phyloP scores from a whole-genome alignment of 2,113 vertebrate genomes.

The Terrapene triunguis region DNA sequence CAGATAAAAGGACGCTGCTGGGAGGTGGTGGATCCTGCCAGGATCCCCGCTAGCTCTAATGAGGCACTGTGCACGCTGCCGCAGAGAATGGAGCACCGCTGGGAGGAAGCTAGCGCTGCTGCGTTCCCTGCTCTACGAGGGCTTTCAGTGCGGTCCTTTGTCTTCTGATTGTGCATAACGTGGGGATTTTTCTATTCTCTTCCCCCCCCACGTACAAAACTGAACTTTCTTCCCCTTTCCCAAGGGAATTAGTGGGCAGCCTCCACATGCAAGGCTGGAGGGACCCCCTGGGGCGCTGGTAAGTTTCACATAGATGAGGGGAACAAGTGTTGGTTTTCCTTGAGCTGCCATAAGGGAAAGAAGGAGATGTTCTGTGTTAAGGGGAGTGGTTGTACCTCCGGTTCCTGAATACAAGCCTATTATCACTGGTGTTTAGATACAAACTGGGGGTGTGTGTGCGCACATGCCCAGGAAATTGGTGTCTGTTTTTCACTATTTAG shows the following conservation, averaged over 20 bases:
- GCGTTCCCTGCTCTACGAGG: background rate
- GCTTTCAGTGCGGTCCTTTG: background rate
- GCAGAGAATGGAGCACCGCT: background rate
- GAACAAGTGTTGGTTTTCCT: constrained; percentile 38
- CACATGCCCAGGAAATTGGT: background rate
- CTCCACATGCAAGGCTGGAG: background rate
- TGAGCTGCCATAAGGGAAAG: background rate
- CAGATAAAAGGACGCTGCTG: background rate
- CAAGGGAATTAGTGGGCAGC: background rate
- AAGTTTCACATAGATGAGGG: constrained; percentile 13
- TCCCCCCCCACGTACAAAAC: background rate
- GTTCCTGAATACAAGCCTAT: constrained; percentile 30
- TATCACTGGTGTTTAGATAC: constrained; percentile 1
- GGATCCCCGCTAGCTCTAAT: background rate
- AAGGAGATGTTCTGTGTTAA: background rate
- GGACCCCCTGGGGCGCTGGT: constrained; percentile 15
- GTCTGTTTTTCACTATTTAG: background rate
- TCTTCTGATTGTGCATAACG: background rate
- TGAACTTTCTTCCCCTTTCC: background rate
- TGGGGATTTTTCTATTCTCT: background rate
- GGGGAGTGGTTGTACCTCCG: constrained; percentile 15
- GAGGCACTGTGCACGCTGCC: background rate
- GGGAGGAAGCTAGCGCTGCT: background rate
- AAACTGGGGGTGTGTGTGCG: background rate
- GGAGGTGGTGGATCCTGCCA: no score